Conservation (phyloP, 2,888 invertebrate species). For the Baronia brevicornis region DNA sequence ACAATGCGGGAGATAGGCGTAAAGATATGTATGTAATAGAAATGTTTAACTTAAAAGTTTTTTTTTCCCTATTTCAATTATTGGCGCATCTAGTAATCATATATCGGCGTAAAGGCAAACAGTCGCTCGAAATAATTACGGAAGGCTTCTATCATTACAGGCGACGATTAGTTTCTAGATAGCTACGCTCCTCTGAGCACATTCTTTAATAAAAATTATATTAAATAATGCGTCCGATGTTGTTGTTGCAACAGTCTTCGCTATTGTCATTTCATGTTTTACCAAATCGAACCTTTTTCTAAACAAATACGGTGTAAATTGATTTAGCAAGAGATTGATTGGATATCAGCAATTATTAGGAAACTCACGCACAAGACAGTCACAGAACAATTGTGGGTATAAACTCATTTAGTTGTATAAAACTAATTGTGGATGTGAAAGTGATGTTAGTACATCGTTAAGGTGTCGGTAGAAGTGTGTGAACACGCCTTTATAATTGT, state of each 20-base stretch:
- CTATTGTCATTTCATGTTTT: conserved; percentile 6
- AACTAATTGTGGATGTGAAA: no score
- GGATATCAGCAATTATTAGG: conserved; percentile 6
- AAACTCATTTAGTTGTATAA: no score
- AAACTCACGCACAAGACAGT: conserved; percentile 13
- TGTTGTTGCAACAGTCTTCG: conserved; percentile 22
- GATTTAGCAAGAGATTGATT: background rate
- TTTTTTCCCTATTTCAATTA: no score
- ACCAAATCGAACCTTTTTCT: background rate
- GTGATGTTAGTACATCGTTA: no score
- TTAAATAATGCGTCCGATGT: conserved; percentile 54
- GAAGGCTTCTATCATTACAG: conserved; percentile 60
- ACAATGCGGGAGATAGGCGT: no score
- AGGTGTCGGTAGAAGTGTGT: no score
- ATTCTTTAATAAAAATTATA: conserved; percentile 68
- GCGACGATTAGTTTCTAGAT: conserved; percentile 67
- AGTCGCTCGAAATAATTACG: conserved; percentile 67
- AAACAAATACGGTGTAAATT: background rate
- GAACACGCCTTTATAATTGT: no score
- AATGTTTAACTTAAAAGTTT: no score
- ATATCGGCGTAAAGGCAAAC: conserved; percentile 31
- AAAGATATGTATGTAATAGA: no score
- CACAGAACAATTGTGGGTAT: conserved; percentile 3
- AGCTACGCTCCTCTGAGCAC: conserved; percentile 60
- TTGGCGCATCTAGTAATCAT: no score